These are phyloP conservation scores for Suncus etruscus DNA, from an alignment of 2,113 vertebrate species.

Conservation along the genomic window DNA sequence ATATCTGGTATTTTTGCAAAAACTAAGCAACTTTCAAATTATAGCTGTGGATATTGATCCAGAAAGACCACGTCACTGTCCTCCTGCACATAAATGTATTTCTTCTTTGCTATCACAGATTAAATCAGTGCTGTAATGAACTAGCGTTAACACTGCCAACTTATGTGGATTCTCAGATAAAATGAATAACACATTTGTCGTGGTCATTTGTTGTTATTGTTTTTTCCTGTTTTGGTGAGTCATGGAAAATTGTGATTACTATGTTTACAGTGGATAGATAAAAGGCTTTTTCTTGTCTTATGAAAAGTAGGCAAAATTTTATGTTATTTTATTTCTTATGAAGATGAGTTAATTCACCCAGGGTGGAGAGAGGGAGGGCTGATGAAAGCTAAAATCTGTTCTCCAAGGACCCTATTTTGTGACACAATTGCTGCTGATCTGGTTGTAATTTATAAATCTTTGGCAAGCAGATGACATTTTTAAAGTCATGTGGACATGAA, in stretches of 20 bases:
- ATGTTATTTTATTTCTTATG: constrained; percentile 47
- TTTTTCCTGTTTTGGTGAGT: constrained; percentile 60
- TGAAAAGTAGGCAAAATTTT: constrained; percentile 40
- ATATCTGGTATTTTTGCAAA: not conserved
- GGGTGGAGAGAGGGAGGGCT: not conserved
- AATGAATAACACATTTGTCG: constrained; percentile 64
- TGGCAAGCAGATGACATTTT: constrained; percentile 32
- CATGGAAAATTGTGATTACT: constrained; percentile 60
- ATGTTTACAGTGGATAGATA: constrained; percentile 53
- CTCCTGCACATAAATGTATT: constrained; percentile 8
- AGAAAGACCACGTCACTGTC: not conserved
- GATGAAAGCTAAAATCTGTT: constrained; percentile 50
- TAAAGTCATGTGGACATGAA: constrained; percentile 6
- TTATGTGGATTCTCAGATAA: constrained; percentile 59
- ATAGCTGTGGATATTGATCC: constrained; percentile 1
- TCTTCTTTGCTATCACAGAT: constrained; percentile 61
- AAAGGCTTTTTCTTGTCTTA: constrained; percentile 60
- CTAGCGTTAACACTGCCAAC: constrained; percentile 48
- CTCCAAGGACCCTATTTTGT: not conserved
- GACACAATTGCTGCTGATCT: not conserved
- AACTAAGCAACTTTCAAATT: not conserved
- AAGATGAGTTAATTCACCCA: constrained; percentile 58
- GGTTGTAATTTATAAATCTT: constrained; percentile 56
- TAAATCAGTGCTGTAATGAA: constrained; percentile 65
- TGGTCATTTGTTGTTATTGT: constrained; percentile 39